These are phyloP conservation scores for Diloba caeruleocephala DNA, from an alignment of 2,888 invertebrate genomes.

Conservation along the genomic window DNA sequence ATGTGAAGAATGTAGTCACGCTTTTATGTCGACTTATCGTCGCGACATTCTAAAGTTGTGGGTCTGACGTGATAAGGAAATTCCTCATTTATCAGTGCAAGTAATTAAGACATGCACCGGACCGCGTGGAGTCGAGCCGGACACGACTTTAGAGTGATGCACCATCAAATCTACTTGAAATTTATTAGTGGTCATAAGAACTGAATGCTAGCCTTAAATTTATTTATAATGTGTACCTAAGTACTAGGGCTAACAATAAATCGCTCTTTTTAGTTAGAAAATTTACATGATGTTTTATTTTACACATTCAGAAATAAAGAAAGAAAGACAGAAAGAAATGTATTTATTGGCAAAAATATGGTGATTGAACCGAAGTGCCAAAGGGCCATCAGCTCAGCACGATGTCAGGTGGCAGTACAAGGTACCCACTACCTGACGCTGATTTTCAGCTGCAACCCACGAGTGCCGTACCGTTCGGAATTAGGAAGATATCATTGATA, in stretches of 20 bases:
- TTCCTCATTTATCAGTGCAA: slow-evolving; percentile 29
- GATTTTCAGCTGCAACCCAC: no score
- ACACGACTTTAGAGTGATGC: slow-evolving; percentile 28
- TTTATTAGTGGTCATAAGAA: slow-evolving; percentile 80
- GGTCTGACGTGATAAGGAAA: slow-evolving; percentile 10
- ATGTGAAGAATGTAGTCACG: slow-evolving; percentile 57
- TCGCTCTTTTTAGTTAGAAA: slow-evolving; percentile 88
- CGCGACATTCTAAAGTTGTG: slow-evolving; percentile 46
- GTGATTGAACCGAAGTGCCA: no score
- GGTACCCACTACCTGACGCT: no score
- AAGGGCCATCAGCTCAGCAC: no score
- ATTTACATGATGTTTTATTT: slow-evolving; percentile 81
- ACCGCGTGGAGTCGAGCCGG: slow-evolving; percentile 13
- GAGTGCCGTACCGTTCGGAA: no score
- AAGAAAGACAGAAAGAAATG: no score
- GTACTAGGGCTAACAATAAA: slow-evolving; percentile 87
- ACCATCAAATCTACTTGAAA: slow-evolving; percentile 46
- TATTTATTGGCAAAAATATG: no score
- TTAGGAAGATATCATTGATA: no score
- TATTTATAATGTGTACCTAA: slow-evolving; percentile 82
- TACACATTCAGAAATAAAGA: no score
- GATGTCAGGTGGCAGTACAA: no score
- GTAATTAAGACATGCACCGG: neutral
- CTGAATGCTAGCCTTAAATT: slow-evolving; percentile 88
- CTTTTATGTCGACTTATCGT: slow-evolving; percentile 61